These are phyloP conservation scores for Pristionchus mayeri DNA, from an alignment of 2,888 invertebrate genomes.

Conservation along the genomic window DNA sequence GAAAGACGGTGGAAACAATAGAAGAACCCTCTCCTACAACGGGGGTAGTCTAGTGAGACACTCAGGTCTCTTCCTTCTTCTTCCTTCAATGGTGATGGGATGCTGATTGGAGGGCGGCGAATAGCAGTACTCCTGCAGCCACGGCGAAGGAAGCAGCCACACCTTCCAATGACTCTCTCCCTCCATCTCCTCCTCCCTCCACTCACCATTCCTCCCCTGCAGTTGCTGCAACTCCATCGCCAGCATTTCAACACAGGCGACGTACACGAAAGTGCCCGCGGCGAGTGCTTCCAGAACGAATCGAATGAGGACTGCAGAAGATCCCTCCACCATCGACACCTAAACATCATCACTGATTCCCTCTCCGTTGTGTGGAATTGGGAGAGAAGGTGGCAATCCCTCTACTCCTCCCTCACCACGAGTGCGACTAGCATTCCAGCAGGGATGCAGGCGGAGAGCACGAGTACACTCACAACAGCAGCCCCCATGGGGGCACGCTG, in stretches of 20 bases:
- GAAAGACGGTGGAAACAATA: slow-evolving; percentile 3
- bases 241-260: slow-evolving; percentile 73
- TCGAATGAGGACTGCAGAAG: slow-evolving; percentile 59
- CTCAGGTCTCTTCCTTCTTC: too few relatives aligned
- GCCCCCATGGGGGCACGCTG: slow-evolving; percentile 62
- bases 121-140: slow-evolving; percentile 24
- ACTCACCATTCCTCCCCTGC: slow-evolving; percentile 44
- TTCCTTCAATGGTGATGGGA: slow-evolving; percentile 43
- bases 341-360: too few relatives aligned
- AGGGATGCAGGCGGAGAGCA: slow-evolving; percentile 69
- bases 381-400: neutral
- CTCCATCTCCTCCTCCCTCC: neutral
- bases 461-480: slow-evolving; percentile 62
- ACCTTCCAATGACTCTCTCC: neutral
- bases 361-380: neutral
- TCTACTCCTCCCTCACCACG: slow-evolving; percentile 52
- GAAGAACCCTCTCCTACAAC: too few relatives aligned
- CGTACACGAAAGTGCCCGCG: slow-evolving; percentile 73
- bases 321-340: slow-evolving; percentile 64
- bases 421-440: slow-evolving; percentile 68
- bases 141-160: slow-evolving; percentile 45
- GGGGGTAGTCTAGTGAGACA: too few relatives aligned
- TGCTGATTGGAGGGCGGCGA: slow-evolving; percentile 32
- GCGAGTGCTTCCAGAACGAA: slow-evolving; percentile 67
- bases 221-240: slow-evolving; percentile 40